Evolutionary conservation across 2,888 invertebrate genomes (phyloP), one percentile per base, ranked within the genome.

Genomic region (Pseudococcus longispinus): DNA sequence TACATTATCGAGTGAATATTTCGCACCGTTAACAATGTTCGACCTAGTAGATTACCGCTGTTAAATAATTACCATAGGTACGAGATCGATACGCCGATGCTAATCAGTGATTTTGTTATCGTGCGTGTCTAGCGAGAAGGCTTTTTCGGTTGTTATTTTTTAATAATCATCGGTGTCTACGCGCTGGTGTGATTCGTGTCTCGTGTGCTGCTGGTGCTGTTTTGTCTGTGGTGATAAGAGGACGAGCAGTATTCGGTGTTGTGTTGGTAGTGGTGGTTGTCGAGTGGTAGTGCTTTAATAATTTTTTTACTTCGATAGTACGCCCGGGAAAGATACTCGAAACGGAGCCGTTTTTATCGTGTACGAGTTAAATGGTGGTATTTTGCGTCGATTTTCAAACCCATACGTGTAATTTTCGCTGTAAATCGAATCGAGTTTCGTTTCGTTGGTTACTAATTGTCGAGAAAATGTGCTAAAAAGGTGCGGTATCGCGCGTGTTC

Each of bases 31-130:
- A 29, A 29, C 70, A 29, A 70, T 70, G 70, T 70, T 70, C 18
- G 29, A 29, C 18, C 60, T 20, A 60, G 29, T 70, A 13, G 70
- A 70, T 70, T 70, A 70, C 9, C 60, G 20, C 29, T 6, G 13
- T 29, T 15, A 29, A 70, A 70, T 70, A 70, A 70, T 70, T 29
- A 70, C 29, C 60, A 13, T 70, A 18, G 70, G 23, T 29, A 29
- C 42, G n/a, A 77, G 77, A 80, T 80, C 77, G 77, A 80, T 80
- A 80, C 42, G 9, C 11, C 77, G 77, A 80, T 80, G 18, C 29
- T 80, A 80, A 80, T 80, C 77, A 37, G 77, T 80, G 77, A 80
- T 80, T 42, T 70, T 60, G 6, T 77, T 23, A 42, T 80, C 42
- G 77, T 42, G 37, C 77, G 77, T 42, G 42, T 23, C 77, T 23